Evolutionary conservation across 2,888 invertebrate genomes (phyloP).

Genomic region (Chymomyza fuscimana): DNA sequence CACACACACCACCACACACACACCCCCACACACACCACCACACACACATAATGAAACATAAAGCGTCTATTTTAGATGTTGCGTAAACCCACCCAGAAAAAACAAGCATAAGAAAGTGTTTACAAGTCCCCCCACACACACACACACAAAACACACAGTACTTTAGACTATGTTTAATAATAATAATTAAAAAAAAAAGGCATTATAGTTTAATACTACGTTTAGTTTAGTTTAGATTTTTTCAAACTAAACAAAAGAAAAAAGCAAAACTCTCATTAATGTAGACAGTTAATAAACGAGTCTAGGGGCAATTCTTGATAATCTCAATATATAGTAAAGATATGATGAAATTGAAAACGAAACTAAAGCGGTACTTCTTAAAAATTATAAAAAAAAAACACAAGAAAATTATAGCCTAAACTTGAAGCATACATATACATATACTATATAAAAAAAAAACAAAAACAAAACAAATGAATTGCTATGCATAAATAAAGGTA

Average conservation of each 20-base stretch:
- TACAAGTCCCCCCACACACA: slow-evolving; percentile 53
- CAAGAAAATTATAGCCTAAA: slow-evolving; percentile 21
- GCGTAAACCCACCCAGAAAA: slow-evolving; percentile 62
- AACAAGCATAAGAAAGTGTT: slow-evolving; percentile 22
- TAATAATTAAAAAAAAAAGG: slow-evolving; percentile 5
- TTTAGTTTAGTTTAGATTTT: slow-evolving; percentile 24
- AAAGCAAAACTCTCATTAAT: neutral
- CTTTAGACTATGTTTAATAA: slow-evolving; percentile 40
- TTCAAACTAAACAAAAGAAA: neutral
- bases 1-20: slow-evolving; percentile 25
- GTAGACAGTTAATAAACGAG: neutral
- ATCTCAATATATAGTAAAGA: neutral
- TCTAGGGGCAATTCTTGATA: slow-evolving; percentile 1
- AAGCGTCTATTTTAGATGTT: slow-evolving; percentile 61
- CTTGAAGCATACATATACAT: neutral
- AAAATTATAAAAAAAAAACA: neutral
- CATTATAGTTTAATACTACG: slow-evolving; percentile 27
- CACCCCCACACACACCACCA: slow-evolving; percentile 13
- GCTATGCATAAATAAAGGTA: slow-evolving; percentile 38
- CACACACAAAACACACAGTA: slow-evolving; percentile 47
- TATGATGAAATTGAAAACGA: neutral
- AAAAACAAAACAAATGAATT: slow-evolving; percentile 35
- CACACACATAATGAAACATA: slow-evolving; percentile 22
- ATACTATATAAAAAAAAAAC: slow-evolving; percentile 26
- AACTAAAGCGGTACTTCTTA: neutral